Evolutionary conservation across 1,140 invertebrate species (phyloP).

Genomic region (Neuroterus valhalla): DNA sequence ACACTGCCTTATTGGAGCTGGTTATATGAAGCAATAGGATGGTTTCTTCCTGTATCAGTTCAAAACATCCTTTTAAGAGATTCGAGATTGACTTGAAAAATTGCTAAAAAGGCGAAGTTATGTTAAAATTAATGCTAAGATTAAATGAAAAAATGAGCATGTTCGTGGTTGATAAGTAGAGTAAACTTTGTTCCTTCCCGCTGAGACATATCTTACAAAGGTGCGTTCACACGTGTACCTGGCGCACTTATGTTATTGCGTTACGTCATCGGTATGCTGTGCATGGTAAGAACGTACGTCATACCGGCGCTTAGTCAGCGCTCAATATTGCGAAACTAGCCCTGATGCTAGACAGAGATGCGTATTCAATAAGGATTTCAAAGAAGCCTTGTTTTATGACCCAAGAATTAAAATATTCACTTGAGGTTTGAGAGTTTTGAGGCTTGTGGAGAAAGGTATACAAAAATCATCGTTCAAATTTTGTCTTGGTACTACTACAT

Average conservation of each 20-base stretch:
- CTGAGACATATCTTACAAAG: neutral
- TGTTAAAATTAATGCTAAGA: too few species aligned
- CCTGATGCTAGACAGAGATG: slow-evolving; percentile 40
- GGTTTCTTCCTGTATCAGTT: too few species aligned
- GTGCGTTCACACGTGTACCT: slow-evolving; percentile 36
- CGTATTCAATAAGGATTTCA: slow-evolving; percentile 40
- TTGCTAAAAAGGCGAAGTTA: too few species aligned
- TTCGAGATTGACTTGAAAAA: too few species aligned
- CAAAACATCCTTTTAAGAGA: too few species aligned
- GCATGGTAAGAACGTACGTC: slow-evolving; percentile 64
- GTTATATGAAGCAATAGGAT: too few species aligned
- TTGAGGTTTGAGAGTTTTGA: too few species aligned
- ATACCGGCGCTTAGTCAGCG: slow-evolving; percentile 62
- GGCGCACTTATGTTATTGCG: slow-evolving; percentile 29
- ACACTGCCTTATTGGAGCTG: too few species aligned
- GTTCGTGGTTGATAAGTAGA: neutral
- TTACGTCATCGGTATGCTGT: slow-evolving; percentile 69
- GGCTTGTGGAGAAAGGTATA: too few species aligned
- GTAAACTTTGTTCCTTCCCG: neutral
- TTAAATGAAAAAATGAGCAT: neutral
- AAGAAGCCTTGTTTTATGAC: neutral
- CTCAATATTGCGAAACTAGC: slow-evolving; percentile 46
- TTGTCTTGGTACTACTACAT: too few species aligned
- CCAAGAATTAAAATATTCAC: neutral
- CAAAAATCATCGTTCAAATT: too few species aligned